Conservation (phyloP, 2,113 vertebrate genomes). For the Megaceryle maxima region DNA sequence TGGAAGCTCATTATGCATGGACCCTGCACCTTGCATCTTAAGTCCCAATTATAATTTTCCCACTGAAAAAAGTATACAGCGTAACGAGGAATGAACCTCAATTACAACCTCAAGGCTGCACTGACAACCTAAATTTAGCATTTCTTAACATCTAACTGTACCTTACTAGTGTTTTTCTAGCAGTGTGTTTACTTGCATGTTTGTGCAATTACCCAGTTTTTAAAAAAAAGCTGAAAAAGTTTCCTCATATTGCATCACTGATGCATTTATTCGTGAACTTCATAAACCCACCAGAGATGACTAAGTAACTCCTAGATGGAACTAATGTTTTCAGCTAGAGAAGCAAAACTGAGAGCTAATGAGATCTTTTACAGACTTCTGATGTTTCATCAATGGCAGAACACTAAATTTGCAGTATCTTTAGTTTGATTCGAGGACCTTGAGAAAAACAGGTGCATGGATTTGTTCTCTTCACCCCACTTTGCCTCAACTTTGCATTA, state of each 20-base stretch:
- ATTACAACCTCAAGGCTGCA: background rate
- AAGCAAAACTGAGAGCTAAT: background rate
- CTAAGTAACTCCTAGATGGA: background rate
- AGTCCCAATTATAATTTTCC: background rate
- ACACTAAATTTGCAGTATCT: background rate
- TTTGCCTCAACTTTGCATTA: background rate
- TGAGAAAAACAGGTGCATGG: background rate
- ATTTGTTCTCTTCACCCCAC: background rate
- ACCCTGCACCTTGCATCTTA: background rate
- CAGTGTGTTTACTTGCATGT: background rate
- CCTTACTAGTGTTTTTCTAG: background rate
- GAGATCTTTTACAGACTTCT: background rate
- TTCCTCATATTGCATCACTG: background rate
- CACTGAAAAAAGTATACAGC: background rate
- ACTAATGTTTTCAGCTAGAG: background rate
- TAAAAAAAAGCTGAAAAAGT: background rate
- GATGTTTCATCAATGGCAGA: background rate
- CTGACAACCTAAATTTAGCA: background rate
- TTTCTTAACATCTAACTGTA: background rate
- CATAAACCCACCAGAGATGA: background rate
- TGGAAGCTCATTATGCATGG: accelerated
- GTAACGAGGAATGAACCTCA: background rate
- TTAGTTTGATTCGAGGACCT: background rate
- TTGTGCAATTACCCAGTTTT: background rate
- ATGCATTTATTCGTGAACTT: background rate